A percentile compares a stretch with the other conserved stretches of the same genome.
Evolutionary conservation across 2,888 invertebrate species (phyloP).

Genomic region (Drosophila incognita): DNA sequence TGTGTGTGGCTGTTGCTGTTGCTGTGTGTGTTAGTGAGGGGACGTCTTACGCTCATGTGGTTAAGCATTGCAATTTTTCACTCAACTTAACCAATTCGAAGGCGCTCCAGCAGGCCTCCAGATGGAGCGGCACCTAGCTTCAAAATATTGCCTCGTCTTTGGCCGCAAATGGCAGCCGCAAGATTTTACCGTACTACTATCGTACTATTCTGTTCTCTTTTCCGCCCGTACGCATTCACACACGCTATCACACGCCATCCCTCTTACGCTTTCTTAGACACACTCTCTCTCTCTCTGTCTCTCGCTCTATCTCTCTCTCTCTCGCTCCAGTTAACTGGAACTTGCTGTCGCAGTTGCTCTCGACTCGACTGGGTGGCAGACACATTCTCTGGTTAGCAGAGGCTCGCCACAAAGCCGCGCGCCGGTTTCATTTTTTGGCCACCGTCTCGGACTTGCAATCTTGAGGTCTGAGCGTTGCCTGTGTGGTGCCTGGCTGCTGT

Average conservation of each 20-base stretch:
- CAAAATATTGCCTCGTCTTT: conserved; percentile 76
- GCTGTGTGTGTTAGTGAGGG: conserved; percentile 33
- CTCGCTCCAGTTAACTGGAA: neutral
- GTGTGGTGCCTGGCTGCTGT: conserved; percentile 6
- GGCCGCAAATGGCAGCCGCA: conserved; percentile 83
- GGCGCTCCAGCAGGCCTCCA: neutral
- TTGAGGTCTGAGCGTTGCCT: conserved; percentile 45
- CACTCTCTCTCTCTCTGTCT: neutral
- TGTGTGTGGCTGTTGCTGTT: conserved; percentile 11
- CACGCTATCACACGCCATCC: neutral
- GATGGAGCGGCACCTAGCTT: conserved; percentile 30
- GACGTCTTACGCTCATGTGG: conserved; percentile 63
- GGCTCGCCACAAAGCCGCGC: conserved; percentile 76
- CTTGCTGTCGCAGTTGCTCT: conserved; percentile 37
- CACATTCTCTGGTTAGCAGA: conserved; percentile 71
- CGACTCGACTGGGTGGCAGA: conserved; percentile 28
- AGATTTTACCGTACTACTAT: conserved; percentile 60
- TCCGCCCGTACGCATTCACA: conserved; percentile 17
- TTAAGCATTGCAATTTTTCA: conserved; percentile 58
- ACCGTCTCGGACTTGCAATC: conserved; percentile 54
- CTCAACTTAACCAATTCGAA: conserved; percentile 48
- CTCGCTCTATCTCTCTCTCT: conserved; percentile 14
- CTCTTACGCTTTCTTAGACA: neutral
- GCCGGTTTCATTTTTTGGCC: conserved; percentile 66
- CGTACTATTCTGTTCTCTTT: conserved; percentile 10